Conservation (phyloP, 2,888 invertebrate species). For the Gari tellinella region DNA sequence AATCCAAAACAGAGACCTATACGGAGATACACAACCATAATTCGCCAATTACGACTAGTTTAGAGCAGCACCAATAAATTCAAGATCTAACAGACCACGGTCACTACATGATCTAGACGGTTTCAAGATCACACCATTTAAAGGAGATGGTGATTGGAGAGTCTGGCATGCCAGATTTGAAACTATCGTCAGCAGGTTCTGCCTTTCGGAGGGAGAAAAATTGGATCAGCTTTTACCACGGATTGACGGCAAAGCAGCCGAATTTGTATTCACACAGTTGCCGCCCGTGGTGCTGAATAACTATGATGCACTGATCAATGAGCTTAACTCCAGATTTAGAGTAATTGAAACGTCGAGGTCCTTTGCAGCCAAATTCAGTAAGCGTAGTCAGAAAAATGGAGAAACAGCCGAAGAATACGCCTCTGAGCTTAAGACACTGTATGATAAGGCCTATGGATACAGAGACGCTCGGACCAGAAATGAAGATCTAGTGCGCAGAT, state of each 20-base stretch:
- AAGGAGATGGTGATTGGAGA: slow-evolving; percentile 40
- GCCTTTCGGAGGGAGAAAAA: slow-evolving; percentile 28
- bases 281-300: not conserved
- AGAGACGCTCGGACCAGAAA: slow-evolving; percentile 28
- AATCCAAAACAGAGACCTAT: too few relatives aligned
- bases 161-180: slow-evolving; percentile 43
- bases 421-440: slow-evolving; percentile 44
- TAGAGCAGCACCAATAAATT: too few relatives aligned
- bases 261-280: slow-evolving; percentile 50
- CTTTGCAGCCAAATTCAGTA: slow-evolving; percentile 42
- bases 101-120: too few relatives aligned
- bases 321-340: slow-evolving; percentile 40
- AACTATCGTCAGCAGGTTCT: slow-evolving; percentile 23
- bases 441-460: slow-evolving; percentile 47
- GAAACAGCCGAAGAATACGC: slow-evolving; percentile 50
- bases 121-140: slow-evolving; percentile 34
- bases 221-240: slow-evolving; percentile 39
- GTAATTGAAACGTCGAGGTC: slow-evolving; percentile 44
- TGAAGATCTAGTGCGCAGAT: slow-evolving; percentile 41
- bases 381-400: slow-evolving; percentile 22
- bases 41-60: too few relatives aligned
- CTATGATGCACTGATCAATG: slow-evolving; percentile 26
- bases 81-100: too few relatives aligned
- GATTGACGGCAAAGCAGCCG: slow-evolving; percentile 44
- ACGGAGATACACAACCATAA: too few relatives aligned